Evolutionary conservation across 2,113 vertebrate species (phyloP).

Genomic region (Prietella phreatophila): DNA sequence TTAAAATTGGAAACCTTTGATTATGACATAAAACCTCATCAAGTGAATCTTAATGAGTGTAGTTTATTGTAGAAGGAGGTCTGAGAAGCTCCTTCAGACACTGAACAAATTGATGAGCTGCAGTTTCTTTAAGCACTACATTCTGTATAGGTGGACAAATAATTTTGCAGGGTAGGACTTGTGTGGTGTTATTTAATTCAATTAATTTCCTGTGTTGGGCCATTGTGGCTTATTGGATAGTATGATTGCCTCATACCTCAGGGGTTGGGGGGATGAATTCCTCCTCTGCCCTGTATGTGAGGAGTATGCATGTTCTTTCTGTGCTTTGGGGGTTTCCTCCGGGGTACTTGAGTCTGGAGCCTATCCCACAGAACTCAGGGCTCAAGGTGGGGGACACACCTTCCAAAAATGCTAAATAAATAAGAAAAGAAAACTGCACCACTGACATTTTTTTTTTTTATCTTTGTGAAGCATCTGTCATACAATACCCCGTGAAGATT

Average conservation of each 20-base stretch:
- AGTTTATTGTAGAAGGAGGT: conserved; percentile 39
- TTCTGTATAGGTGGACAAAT: conserved; percentile 48
- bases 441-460: neutral
- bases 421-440: neutral
- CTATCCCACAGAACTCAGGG: no score
- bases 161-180: conserved; percentile 1
- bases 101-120: conserved; percentile 56
- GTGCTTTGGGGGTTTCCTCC: no score
- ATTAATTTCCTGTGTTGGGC: no score
- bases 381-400: neutral
- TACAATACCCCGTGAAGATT: neutral
- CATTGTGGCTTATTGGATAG: no score
- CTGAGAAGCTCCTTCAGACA: conserved; percentile 22
- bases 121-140: conserved; percentile 48
- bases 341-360: no score
- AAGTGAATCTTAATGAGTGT: conserved; percentile 49
- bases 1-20: conserved; percentile 51
- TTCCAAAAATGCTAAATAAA: neutral
- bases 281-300: no score
- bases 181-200: neutral
- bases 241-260: no score
- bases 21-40: conserved; percentile 45
- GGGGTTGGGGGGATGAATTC: no score
- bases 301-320: no score
- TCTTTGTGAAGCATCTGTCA: neutral